Base-by-base conservation (phyloP, 2,797 vertebrate species). In the Crypturellus tataupa region DNA sequence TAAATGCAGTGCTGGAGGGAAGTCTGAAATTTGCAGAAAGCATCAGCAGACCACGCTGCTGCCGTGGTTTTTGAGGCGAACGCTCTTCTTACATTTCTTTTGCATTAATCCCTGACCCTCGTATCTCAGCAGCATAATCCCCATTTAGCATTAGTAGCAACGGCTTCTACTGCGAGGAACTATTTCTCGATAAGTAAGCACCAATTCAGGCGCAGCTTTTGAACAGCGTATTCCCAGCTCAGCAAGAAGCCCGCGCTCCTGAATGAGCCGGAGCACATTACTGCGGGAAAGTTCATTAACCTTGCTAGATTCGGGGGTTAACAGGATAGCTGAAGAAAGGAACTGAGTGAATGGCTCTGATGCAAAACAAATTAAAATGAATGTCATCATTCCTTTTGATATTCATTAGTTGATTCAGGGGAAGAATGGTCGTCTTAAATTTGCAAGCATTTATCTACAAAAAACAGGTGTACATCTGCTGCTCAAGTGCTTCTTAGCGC, bases 321-420 rank as follows among this genome's bases (percentile, higher is more conserved):
- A 98, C 97, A 97, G 97, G 97, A 96, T 93, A 96, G 96, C 96
- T 87, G 97, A 97, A 98, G 96, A 98, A 98, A 98, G 97, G 95
- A 95, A 93, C 92, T 31, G 91, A 96, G 97, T 97, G 98, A 97
- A 98, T 97, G 95, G 98, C 97, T 97, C 93, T 93, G 97, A 97
- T 97, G 97, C 97, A 98, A 98, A 98, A 97, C 97, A 98, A 98
- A 98, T 98, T 97, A 98, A 98, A 98, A 98, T 98, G 97, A 98
- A 98, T 98, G 97, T 97, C 95, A 98, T 98, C 96, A 87, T 78
- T 97, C 93, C 96, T 98, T 99, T 99, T 99, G 98, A 98, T 99
- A 99, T 98, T 99, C 98, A 98, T 98, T 98, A 98, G 97, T 95
- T 96, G 97, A 97, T 98, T 98, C 97, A 97, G 93, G 71, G 90